These are phyloP conservation scores for Podarcis cretensis DNA, from an alignment of 2,113 vertebrate species.

Conservation along the genomic window DNA sequence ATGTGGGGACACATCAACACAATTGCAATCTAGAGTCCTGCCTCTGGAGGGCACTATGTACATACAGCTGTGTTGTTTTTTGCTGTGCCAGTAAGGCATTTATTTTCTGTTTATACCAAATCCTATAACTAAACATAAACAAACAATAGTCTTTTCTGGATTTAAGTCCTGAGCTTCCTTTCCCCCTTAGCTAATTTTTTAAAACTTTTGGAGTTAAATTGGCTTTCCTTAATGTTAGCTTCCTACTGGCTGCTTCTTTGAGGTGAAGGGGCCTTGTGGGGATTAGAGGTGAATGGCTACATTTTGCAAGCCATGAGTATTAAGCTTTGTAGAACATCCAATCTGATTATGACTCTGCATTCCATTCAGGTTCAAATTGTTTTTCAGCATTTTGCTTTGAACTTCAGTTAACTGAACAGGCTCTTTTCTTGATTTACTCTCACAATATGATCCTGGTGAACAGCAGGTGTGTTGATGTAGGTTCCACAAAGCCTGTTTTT, in stretches of 20 bases:
- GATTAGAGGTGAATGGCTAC: rapidly evolving
- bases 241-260: neutral
- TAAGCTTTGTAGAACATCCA: neutral
- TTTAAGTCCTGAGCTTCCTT: conserved; percentile 1
- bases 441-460: neutral
- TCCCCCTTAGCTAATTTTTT: neutral
- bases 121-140: neutral
- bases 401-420: neutral
- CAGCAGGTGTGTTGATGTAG: neutral
- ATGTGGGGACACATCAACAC: neutral
- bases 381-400: neutral
- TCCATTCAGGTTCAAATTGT: conserved; percentile 12
- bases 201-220: neutral
- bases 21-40: neutral
- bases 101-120: neutral
- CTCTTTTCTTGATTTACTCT: conserved; percentile 18
- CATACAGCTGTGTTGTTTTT: neutral
- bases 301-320: neutral
- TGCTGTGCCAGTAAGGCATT: neutral
- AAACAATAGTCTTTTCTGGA: neutral
- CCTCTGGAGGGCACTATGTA: conserved; percentile 51
- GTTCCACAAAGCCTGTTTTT: rapidly evolving
- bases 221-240: neutral
- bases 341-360: neutral
- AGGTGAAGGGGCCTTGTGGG: neutral